A percentile compares a stretch with the other conserved stretches of the same genome.
phyloP scores from a whole-genome alignment of 2,797 vertebrate species.

The Spinibarbus caldwelli region DNA sequence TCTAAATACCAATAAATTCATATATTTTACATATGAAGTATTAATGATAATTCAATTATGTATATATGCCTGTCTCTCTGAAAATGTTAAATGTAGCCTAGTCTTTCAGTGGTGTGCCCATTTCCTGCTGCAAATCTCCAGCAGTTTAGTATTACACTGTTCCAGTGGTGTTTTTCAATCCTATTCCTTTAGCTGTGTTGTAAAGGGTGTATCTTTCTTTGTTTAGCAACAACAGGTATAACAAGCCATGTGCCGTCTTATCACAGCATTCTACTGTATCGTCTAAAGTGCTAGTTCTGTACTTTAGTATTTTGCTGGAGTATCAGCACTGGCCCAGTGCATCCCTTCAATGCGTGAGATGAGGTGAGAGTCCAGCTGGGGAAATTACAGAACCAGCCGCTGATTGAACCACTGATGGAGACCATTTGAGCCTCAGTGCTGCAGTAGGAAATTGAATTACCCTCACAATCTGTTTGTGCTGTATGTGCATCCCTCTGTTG shows the following conservation, averaged over 20 bases:
- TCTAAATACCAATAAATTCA: background rate
- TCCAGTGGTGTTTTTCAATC: background rate
- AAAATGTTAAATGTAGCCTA: too few species aligned
- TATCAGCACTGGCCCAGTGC: constrained; percentile 57
- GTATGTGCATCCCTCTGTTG: constrained; percentile 46
- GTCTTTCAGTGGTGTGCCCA: background rate
- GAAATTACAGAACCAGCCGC: constrained; percentile 72
- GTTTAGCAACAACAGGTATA: constrained; percentile 15
- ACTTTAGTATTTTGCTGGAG: constrained; percentile 30
- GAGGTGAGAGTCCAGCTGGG: constrained; percentile 67
- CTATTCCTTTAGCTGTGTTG: background rate
- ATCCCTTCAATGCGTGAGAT: constrained; percentile 54
- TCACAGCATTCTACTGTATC: constrained; percentile 1
- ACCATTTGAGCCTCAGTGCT: constrained; percentile 66
- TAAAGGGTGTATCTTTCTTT: background rate
- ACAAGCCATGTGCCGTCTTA: constrained; percentile 1
- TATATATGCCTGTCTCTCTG: background rate
- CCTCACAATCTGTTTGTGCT: constrained; percentile 61
- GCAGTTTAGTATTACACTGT: background rate
- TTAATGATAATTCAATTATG: background rate
- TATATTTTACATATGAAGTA: background rate
- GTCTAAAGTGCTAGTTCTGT: constrained; percentile 18
- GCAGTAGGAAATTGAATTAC: constrained; percentile 72
- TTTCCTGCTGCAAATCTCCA: background rate
- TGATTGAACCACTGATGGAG: constrained; percentile 71